Percentiles rank a stretch among this genome's conserved stretches.
phyloP scores from a whole-genome alignment of 2,797 vertebrate genomes.

The Lepilemur septentrionalis region DNA sequence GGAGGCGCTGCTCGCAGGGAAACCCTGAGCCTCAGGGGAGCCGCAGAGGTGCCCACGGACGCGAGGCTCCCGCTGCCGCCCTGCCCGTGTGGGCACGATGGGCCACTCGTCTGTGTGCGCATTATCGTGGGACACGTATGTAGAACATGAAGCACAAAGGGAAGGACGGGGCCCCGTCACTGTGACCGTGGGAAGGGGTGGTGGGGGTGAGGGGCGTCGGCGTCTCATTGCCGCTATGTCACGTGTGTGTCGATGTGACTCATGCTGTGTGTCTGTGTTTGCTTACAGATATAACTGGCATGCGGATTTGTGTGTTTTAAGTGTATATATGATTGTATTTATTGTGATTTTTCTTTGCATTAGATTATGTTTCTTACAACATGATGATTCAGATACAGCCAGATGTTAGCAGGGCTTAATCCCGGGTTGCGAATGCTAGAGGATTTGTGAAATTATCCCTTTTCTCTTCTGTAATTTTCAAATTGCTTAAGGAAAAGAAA shows the following conservation, averaged over 20 bases:
- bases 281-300: neutral
- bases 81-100: fast-evolving
- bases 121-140: neutral
- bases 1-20: neutral
- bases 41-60: neutral
- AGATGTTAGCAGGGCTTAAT: neutral
- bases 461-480: neutral
- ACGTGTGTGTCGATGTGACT: fast-evolving
- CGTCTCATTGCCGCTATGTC: fast-evolving
- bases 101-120: neutral
- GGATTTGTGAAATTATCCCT: neutral
- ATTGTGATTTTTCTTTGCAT: neutral
- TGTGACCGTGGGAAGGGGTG: neutral
- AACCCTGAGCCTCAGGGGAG: neutral
- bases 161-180: fast-evolving
- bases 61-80: neutral
- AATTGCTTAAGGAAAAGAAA: neutral
- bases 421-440: neutral
- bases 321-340: neutral
- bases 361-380: neutral
- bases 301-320: neutral
- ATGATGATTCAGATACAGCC: neutral
- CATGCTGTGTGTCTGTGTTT: no score
- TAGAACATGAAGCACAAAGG: neutral
- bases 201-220: neutral